Evolutionary conservation across 2,113 vertebrate genomes (phyloP), one percentile per base, ranked within the genome.

Genomic region (Bos indicus): DNA sequence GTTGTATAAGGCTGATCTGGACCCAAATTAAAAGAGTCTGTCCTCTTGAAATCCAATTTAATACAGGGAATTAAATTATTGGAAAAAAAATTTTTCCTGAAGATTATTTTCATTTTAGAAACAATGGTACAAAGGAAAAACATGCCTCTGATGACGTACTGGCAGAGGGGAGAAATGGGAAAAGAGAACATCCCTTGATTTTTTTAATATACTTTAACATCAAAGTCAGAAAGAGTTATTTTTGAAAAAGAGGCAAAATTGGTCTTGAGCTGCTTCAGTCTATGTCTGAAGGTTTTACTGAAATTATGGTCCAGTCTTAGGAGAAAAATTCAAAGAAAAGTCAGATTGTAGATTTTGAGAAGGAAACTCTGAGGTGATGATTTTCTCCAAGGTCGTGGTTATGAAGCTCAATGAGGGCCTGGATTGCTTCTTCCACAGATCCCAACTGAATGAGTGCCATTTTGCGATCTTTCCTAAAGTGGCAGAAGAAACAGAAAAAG

Each of bases 361-460:
- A 99, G 81, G 99, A 99, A 98, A 99, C 97, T 98, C 98, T 97
- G 96, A 99, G 99, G 97, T 99, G 98, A 86, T 99, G 99, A 85
- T 99, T 99, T 96, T 99, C 99, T 97, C 99, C 99, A 98, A 99
- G 98, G 98, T 99, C 99, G 93, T 99, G 98, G 97, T 99, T 98
- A 96, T 99, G 99, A 98, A 99, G 99, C 30, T 99, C 99, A 97
- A 99, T 99, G 91, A 99, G 99, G 71, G 99, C 99, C 0, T 99
- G 99, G 97, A 99, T 98, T 92, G 99, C 99, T 98, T 99, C 99
- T 97, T 99, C 99, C 97, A 99, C 99, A 80, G 99, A 99, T 81
- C 98, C 99, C 98, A 99, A 98, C 26, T 99, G 99, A 97, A 99
- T 99, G 96, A 99, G 98, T 46, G 99, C 99, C 99, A 99, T 99